Base-by-base conservation (phyloP, 1,140 invertebrate genomes). In the Sitophilus oryzae region DNA sequence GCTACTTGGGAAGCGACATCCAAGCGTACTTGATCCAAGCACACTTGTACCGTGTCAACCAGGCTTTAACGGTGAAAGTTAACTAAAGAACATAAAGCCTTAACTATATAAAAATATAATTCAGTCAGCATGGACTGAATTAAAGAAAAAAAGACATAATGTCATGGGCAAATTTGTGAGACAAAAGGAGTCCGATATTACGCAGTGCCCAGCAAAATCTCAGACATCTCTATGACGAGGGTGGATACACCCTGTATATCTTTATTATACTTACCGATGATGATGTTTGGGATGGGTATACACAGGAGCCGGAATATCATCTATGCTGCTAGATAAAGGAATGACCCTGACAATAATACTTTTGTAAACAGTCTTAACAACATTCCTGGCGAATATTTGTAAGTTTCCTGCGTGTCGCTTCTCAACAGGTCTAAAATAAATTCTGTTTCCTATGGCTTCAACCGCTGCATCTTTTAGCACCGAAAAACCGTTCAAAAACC, bases 361-460 rank as follows among this genome's bases (percentile, higher is more conserved):
- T 42, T 76, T 74, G 67, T 77, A 80, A 5, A 75, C 82, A 49
- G 85, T 86, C 16, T 88, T 89, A 10, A 90, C 77, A n/a, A 77
- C 71, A 72, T 93, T 95, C 52, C 79, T 83, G 0, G 88, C 91
- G 61, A 94, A 88, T 68, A 91, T 93, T 66, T 95, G 91, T 48
- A 93, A 85, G 15, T 93, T 84, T 0, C 93, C 92, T 0, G 88
- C 88, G 65, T 93, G 88, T 2, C 79, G 78, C 64, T 91, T 91
- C 62, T 87, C 81, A 0, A 89, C 83, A 2, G 78, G 77, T 1
- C 78, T 75, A 49, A 93, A 66, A 63, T 73, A 61, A 61, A 73
- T 67, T 40, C 60, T 59, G 49, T 69, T 69, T 50, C 73, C 75
- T 16, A 70, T 59, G 15, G 73, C 61, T 25, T 70, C 71, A 1